Percentiles rank a stretch among this genome's conserved stretches.
These are phyloP conservation scores for Drosophila pallidifrons DNA, from an alignment of 1,140 invertebrate genomes.

Conservation along the genomic window DNA sequence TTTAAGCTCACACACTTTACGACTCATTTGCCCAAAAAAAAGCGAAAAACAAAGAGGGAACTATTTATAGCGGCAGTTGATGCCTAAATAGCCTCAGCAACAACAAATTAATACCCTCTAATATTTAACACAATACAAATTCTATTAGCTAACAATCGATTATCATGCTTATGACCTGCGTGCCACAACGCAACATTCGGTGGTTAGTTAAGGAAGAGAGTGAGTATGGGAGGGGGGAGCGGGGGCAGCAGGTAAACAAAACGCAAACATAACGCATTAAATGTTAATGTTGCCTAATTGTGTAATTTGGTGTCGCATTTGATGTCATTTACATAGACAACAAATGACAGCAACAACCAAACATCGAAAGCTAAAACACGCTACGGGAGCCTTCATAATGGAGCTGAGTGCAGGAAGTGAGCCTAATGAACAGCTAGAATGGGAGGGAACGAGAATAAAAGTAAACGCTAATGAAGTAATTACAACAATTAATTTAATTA, in stretches of 20 bases:
- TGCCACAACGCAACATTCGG: slow-evolving; percentile 37
- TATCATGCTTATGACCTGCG: slow-evolving; percentile 74
- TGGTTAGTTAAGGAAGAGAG: neutral
- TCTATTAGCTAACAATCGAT: slow-evolving; percentile 79
- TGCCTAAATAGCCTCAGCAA: neutral
- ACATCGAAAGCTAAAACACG: slow-evolving; percentile 25
- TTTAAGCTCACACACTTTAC: slow-evolving; percentile 10
- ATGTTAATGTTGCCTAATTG: slow-evolving; percentile 83
- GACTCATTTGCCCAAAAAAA: slow-evolving; percentile 14
- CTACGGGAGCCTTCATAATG: slow-evolving; percentile 11
- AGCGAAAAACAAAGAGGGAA: neutral
- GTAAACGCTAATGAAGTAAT: slow-evolving; percentile 79
- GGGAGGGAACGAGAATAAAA: slow-evolving; percentile 21
- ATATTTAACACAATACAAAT: slow-evolving; percentile 42
- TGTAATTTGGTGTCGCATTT: slow-evolving; percentile 81
- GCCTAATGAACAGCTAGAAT: slow-evolving; percentile 62
- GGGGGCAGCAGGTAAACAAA: slow-evolving; percentile 63
- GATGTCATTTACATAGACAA: slow-evolving; percentile 70
- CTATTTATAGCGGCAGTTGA: slow-evolving; percentile 24
- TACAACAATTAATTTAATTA: slow-evolving; percentile 84
- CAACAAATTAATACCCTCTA: slow-evolving; percentile 41
- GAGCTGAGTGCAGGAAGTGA: slow-evolving; percentile 28
- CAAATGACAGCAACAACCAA: slow-evolving; percentile 45
- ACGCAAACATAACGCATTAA: slow-evolving; percentile 80
- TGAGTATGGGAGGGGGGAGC: no score